Conservation (phyloP, 1,140 invertebrate species). For the Ephestia elutella region DNA sequence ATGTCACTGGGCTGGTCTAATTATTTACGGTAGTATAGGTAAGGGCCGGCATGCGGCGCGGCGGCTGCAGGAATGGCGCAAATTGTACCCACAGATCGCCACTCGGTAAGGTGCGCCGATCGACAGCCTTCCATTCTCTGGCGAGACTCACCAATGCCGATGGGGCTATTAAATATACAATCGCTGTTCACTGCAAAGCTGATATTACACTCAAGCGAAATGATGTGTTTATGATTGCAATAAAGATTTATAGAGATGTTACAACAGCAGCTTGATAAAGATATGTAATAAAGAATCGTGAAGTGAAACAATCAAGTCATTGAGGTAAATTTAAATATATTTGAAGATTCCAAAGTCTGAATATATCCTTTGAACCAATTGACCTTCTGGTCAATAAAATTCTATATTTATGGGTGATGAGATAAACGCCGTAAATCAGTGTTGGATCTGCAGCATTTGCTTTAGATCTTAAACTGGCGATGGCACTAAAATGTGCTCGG, state of each 20-base stretch:
- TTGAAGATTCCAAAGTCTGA: background rate
- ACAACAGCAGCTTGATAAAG: constrained; percentile 10
- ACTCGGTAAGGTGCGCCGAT: constrained; percentile 49
- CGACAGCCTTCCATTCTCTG: constrained; percentile 63
- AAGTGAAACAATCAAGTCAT: background rate
- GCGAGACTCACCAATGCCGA: constrained; percentile 50
- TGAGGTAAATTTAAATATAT: background rate
- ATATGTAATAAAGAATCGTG: background rate
- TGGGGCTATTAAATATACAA: constrained; percentile 56
- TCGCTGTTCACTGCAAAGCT: constrained; percentile 28
- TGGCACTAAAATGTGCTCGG: constrained; percentile 7
- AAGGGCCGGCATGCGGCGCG: constrained; percentile 41
- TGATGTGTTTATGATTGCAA: constrained; percentile 17
- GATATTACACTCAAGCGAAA: background rate
- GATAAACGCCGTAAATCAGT: constrained; percentile 47
- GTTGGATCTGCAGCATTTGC: constrained; percentile 12
- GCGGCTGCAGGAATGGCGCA: constrained; percentile 15
- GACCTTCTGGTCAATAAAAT: constrained; percentile 26
- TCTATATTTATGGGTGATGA: constrained; percentile 41
- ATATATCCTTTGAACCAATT: too few relatives aligned
- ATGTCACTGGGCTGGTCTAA: constrained; percentile 33
- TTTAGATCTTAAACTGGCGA: constrained; percentile 27
- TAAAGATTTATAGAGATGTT: constrained; percentile 8
- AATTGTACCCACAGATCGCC: constrained; percentile 26
- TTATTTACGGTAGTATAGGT: constrained; percentile 41